A percentile compares a stretch with the other conserved stretches of the same genome.
phyloP scores from a whole-genome alignment of 2,888 invertebrate species.

The Hypolimnas misippus region DNA sequence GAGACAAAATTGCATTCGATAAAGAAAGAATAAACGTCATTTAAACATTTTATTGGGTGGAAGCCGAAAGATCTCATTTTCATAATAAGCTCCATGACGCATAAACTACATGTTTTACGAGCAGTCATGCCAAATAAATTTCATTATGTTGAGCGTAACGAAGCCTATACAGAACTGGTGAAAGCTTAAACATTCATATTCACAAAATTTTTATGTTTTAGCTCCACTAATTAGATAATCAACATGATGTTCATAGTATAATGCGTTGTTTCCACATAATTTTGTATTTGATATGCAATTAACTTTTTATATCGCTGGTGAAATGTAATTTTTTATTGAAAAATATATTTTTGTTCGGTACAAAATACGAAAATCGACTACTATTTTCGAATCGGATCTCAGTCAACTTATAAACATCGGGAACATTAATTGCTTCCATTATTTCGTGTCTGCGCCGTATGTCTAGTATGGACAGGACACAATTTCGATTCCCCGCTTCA shows the following conservation, averaged over 20 bases:
- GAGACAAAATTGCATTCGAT: conserved; percentile 54
- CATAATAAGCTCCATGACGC: conserved; percentile 62
- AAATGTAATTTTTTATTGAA: background rate
- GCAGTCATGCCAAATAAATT: conserved; percentile 69
- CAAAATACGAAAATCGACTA: conserved; percentile 6
- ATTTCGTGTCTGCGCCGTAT: conserved; percentile 31
- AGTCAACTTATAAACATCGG: conserved; percentile 12
- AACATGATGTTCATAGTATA: background rate
- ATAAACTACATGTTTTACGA: conserved; percentile 73
- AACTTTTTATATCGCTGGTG: background rate
- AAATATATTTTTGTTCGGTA: background rate
- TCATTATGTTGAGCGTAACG: conserved; percentile 48
- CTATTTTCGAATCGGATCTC: conserved; percentile 10
- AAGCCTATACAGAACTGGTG: conserved; percentile 48
- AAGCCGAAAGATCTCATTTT: conserved; percentile 63
- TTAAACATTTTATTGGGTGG: conserved; percentile 70
- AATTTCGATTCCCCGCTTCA: conserved; percentile 50
- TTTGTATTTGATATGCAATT: background rate
- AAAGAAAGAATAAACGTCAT: conserved; percentile 68
- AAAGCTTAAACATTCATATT: conserved; percentile 46
- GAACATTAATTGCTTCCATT: conserved; percentile 31
- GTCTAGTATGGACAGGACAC: conserved; percentile 39
- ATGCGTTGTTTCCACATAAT: background rate
- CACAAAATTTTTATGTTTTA: conserved; percentile 35
- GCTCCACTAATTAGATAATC: conserved; percentile 20